A percentile compares a stretch with the other conserved stretches of the same genome.
phyloP scores from a whole-genome alignment of 2,113 vertebrate genomes.

The Suncus etruscus region DNA sequence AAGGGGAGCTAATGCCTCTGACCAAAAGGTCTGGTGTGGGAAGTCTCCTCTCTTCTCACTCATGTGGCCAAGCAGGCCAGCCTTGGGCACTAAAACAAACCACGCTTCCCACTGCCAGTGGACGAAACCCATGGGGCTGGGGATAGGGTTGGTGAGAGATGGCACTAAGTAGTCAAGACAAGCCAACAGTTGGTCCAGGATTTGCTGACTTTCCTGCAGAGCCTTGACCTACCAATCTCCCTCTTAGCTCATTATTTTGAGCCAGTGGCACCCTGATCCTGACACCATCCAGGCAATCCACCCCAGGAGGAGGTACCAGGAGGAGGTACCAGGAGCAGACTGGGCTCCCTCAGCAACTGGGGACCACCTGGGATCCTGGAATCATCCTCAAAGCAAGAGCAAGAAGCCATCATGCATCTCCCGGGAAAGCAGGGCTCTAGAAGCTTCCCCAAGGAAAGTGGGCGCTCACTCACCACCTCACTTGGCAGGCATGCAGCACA shows the following conservation, averaged over 20 bases:
- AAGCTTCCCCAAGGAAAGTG: not conserved
- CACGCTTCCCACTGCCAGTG: not conserved
- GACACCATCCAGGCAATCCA: not conserved
- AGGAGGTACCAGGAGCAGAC: not conserved
- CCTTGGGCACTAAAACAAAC: not conserved
- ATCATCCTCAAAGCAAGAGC: not conserved
- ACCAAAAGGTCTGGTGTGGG: not conserved
- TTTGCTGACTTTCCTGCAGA: not conserved
- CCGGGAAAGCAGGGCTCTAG: not conserved
- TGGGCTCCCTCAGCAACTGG: not conserved
- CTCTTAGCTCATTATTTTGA: conserved; percentile 1
- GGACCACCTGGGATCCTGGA: not conserved
- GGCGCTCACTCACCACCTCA: not conserved
- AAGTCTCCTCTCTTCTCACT: not conserved
- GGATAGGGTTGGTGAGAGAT: not conserved
- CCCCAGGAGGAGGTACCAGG: not conserved
- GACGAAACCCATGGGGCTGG: conserved; percentile 12
- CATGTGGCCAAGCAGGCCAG: not conserved
- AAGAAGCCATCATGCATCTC: not conserved
- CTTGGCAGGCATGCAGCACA: not conserved
- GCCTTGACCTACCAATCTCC: not conserved
- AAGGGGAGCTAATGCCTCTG: not conserved
- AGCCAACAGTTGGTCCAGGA: not conserved
- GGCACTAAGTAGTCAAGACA: not conserved
- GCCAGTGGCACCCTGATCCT: not conserved